Evolutionary conservation across 2,113 vertebrate species (phyloP).

Genomic region (Melospiza georgiana): DNA sequence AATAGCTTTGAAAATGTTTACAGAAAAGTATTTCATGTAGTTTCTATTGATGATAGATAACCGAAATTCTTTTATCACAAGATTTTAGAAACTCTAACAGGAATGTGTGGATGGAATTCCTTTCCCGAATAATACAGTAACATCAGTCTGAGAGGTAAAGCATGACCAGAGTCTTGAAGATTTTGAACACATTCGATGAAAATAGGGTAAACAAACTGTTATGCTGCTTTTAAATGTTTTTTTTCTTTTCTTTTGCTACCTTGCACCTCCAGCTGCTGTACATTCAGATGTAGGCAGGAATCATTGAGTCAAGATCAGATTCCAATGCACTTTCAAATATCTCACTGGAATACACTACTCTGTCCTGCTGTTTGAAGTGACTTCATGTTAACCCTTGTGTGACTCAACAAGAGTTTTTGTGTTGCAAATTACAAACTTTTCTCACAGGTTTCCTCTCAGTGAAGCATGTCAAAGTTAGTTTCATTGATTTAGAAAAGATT

Average conservation of each 20-base stretch:
- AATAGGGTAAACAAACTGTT: background rate
- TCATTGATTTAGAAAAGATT: background rate
- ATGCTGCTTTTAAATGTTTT: background rate
- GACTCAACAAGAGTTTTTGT: background rate
- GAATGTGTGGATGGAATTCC: background rate
- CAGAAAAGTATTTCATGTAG: background rate
- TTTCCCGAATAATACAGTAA: background rate
- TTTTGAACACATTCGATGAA: background rate
- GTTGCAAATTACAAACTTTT: background rate
- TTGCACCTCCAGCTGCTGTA: background rate
- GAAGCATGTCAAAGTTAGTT: background rate
- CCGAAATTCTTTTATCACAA: background rate
- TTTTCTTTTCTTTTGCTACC: background rate
- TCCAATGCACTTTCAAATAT: background rate
- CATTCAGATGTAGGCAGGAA: background rate
- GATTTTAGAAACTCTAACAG: background rate
- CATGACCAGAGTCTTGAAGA: background rate
- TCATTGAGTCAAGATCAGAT: background rate
- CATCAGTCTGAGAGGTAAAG: background rate
- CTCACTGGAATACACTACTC: background rate
- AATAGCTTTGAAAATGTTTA: background rate
- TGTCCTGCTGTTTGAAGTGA: background rate
- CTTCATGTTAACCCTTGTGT: background rate
- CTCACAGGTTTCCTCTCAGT: background rate
- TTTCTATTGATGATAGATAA: background rate